Conservation (phyloP, 2,797 vertebrate genomes). For the Lacerta agilis region DNA sequence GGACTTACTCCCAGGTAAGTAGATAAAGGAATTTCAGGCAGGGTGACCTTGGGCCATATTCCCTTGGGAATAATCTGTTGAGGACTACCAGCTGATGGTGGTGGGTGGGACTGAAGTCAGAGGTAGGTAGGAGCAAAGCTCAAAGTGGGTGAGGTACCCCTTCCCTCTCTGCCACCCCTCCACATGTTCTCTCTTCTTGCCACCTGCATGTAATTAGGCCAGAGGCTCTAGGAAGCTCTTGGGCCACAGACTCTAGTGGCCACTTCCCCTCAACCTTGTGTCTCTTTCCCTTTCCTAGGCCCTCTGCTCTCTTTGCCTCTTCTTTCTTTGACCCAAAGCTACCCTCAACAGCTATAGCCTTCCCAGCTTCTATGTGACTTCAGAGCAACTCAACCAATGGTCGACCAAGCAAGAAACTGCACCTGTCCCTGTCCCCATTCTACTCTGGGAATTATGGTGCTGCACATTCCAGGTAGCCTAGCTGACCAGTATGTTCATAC, state of each 20-base stretch:
- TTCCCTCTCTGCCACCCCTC: too few relatives aligned
- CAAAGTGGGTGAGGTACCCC: too few relatives aligned
- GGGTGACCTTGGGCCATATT: neutral
- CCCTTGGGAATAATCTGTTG: too few relatives aligned
- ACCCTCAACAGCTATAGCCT: neutral
- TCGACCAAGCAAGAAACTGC: neutral
- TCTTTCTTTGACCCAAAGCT: neutral
- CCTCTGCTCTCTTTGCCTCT: neutral
- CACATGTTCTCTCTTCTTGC: too few relatives aligned
- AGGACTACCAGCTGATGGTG: too few relatives aligned
- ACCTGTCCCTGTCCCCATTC: neutral
- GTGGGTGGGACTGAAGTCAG: too few relatives aligned
- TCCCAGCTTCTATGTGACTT: neutral
- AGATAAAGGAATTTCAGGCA: neutral
- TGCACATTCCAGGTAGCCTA: slow-evolving; percentile 5
- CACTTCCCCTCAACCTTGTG: neutral
- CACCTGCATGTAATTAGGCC: too few relatives aligned
- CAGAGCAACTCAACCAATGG: neutral
- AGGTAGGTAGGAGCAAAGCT: too few relatives aligned
- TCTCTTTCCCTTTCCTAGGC: neutral
- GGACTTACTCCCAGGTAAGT: neutral
- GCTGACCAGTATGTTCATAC: too few relatives aligned
- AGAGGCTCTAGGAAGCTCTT: neutral
- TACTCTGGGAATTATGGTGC: neutral
- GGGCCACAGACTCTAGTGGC: neutral